These are phyloP conservation scores for Brienomyrus brachyistius DNA, from an alignment of 2,113 vertebrate genomes.

Conservation along the genomic window DNA sequence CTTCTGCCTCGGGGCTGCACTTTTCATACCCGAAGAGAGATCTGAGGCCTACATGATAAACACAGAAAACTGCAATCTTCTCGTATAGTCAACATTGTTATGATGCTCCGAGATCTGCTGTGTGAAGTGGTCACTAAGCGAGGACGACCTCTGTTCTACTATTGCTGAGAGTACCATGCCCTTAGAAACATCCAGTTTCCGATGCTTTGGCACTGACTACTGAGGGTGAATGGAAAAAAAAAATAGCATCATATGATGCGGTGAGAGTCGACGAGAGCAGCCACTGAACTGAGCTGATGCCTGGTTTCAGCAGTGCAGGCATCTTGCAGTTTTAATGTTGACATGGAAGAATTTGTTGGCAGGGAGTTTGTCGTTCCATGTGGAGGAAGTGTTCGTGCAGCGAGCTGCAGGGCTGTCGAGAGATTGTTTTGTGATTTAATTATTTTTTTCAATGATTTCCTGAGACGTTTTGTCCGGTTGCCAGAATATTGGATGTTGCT, in stretches of 20 bases:
- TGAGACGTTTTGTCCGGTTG: neutral
- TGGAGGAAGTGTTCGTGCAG: neutral
- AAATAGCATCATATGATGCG: neutral
- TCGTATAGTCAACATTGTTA: neutral
- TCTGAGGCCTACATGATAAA: neutral
- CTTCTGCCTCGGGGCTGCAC: neutral
- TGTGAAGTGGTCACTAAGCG: neutral
- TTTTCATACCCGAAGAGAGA: neutral
- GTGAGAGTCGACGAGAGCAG: neutral
- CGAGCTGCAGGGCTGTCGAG: neutral
- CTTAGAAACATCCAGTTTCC: neutral
- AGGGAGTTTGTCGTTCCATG: neutral
- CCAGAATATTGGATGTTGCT: neutral
- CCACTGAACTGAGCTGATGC: neutral
- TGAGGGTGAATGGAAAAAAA: neutral
- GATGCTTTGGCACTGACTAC: neutral
- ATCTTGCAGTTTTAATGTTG: neutral
- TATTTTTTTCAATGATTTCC: neutral
- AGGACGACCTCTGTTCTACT: neutral
- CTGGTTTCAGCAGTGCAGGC: neutral
- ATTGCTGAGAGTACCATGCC: neutral
- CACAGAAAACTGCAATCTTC: neutral
- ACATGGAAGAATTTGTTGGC: neutral
- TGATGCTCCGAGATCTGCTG: neutral
- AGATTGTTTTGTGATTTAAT: neutral